Evolutionary conservation across 2,113 vertebrate genomes (phyloP), one percentile per base, ranked within the genome.

Genomic region (Herpailurus yagouaroundi): DNA sequence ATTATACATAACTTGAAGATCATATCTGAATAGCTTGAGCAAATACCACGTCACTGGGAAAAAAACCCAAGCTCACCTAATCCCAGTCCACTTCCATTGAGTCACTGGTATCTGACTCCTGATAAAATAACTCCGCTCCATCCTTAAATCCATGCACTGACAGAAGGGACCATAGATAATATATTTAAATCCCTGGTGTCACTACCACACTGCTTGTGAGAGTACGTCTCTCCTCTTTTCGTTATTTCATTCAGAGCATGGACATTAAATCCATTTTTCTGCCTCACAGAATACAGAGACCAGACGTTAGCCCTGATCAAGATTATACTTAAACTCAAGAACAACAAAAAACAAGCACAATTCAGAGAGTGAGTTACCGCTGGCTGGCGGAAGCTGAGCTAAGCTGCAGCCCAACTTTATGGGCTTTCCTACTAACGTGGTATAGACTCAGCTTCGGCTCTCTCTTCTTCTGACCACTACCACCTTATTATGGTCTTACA

Each of bases 391-490:
- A 77, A 73, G 12, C 41, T 29, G 45, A 57, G 21, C 52, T 82
- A 38, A 82, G 3, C n/a, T 36, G 8, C 55, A 41, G 80, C 25
- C 80, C 80, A 29, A 16, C 14, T 63, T 36, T 29, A 7, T 18
- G 23, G 13, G 2, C 8, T 36, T 57, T 7, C 52, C 52, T 57
- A 5, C 3, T 15, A 50, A 38, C 31, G 6, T 0, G 4, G 4
- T 41, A 27, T 7, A 9, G 33, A 60, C 52, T 60, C 36, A 63
- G 80, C 36, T 29, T 83, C 11, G 8, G 23, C 55, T 36, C 76
- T 60, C 23, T 27, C 63, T 60, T 27, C n/a, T 55, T 63, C 15
- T 63, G 21, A 83, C 55, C 25, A 5, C 25, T 18, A 38, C 25
- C n/a, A 38, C 8, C 1, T 7, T 83, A 14, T 18, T 25, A 27